phyloP scores from a whole-genome alignment of 2,113 vertebrate species.

The Cavia porcellus region DNA sequence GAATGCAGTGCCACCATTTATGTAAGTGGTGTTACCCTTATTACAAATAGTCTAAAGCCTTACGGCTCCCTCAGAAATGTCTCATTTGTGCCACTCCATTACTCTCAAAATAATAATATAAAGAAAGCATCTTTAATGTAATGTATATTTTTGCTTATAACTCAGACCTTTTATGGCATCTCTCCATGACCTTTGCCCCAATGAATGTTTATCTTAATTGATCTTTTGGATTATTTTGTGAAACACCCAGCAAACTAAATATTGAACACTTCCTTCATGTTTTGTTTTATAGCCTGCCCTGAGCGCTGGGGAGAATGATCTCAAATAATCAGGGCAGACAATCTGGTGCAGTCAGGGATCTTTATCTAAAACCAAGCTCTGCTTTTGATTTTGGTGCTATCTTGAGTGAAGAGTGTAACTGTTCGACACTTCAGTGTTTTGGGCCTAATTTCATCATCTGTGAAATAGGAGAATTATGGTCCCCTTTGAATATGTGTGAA shows the following conservation, averaged over 20 bases:
- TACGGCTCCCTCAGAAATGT: not conserved
- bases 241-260: conserved; percentile 40
- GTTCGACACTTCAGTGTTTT: not conserved
- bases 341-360: not conserved
- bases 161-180: conserved; percentile 53
- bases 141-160: conserved; percentile 58
- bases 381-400: conserved; percentile 25
- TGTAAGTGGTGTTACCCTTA: conserved; percentile 10
- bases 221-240: conserved; percentile 53
- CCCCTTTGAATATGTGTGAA: conserved; percentile 34
- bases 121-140: not conserved
- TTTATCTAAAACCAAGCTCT: conserved; percentile 52
- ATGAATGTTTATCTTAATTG: conserved; percentile 40
- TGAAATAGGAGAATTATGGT: conserved; percentile 58
- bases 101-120: conserved; percentile 47
- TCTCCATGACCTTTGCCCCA: conserved; percentile 16
- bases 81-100: conserved; percentile 64
- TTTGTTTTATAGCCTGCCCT: not conserved
- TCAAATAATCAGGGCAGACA: not conserved
- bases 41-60: conserved; percentile 53
- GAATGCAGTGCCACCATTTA: not conserved
- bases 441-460: conserved; percentile 59
- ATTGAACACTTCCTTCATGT: not conserved
- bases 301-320: not conserved
- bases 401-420: conserved; percentile 55